Evolutionary conservation across 2,888 invertebrate genomes (phyloP).

Genomic region (Acronicta alni): DNA sequence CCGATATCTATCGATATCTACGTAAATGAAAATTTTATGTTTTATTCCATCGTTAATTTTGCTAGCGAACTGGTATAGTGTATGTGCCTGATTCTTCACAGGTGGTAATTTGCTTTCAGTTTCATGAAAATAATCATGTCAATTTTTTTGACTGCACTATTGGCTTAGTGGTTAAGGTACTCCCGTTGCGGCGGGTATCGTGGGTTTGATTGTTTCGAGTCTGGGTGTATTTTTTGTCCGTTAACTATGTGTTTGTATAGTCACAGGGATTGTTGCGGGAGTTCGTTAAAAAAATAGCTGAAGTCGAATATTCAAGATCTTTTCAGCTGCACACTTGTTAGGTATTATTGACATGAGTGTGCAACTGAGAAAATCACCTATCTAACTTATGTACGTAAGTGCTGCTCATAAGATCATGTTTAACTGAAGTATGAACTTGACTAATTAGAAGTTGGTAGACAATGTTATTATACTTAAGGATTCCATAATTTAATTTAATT

Average conservation of each 20-base stretch:
- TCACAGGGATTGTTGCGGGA: too few species aligned
- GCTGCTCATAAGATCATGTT: conserved; percentile 23
- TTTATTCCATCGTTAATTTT: conserved; percentile 53
- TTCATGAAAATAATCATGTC: conserved; percentile 36
- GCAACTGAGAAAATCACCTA: too few species aligned
- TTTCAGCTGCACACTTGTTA: conserved; percentile 22
- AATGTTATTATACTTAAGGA: too few species aligned
- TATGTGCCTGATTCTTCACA: conserved; percentile 26
- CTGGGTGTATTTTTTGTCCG: too few species aligned
- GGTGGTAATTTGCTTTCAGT: conserved; percentile 30
- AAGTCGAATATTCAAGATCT: background rate
- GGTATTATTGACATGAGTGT: too few species aligned
- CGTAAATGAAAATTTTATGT: conserved; percentile 66
- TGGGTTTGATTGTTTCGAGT: too few species aligned
- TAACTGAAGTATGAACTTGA: background rate
- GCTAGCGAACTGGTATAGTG: conserved; percentile 21
- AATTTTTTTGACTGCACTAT: too few species aligned
- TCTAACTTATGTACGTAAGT: too few species aligned
- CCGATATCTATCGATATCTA: conserved; percentile 53
- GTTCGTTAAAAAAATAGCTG: too few species aligned
- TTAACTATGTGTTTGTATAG: too few species aligned
- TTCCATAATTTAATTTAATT: background rate
- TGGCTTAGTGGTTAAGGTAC: too few species aligned
- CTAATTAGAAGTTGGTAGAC: background rate
- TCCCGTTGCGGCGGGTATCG: too few species aligned